Evolutionary conservation across 2,888 invertebrate genomes (phyloP).

Genomic region (Formica aserva): DNA sequence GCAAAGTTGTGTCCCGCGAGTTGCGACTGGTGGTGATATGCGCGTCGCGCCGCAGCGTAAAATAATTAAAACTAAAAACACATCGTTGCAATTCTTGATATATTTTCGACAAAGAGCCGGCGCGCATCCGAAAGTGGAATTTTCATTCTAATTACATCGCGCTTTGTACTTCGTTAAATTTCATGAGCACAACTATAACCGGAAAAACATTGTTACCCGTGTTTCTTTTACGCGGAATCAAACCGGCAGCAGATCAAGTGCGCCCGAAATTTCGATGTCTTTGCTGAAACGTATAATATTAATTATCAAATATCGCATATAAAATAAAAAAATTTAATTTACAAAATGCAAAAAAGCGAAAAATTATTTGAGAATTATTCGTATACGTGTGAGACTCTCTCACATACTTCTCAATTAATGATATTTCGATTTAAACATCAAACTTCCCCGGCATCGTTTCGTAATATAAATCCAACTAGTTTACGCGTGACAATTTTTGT

Average conservation of each 20-base stretch:
- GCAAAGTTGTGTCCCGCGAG: slow-evolving; percentile 4
- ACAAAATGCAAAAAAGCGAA: background rate
- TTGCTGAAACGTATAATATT: slow-evolving; percentile 37
- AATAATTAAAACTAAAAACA: slow-evolving; percentile 57
- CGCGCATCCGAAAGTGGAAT: slow-evolving; percentile 45
- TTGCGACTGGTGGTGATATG: slow-evolving; percentile 5
- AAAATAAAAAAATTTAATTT: slow-evolving; percentile 21
- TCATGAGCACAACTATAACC: slow-evolving; percentile 42
- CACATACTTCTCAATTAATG: background rate
- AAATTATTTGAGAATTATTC: slow-evolving; percentile 16
- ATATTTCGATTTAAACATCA: slow-evolving; percentile 16
- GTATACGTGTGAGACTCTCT: background rate
- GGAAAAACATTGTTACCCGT: slow-evolving; percentile 48
- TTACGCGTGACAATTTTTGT: background rate
- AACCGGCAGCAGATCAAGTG: slow-evolving; percentile 44
- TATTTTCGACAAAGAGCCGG: slow-evolving; percentile 50
- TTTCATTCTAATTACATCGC: slow-evolving; percentile 55
- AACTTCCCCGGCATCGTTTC: background rate
- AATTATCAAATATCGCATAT: slow-evolving; percentile 8
- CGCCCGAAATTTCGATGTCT: slow-evolving; percentile 3
- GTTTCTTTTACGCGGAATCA: slow-evolving; percentile 34
- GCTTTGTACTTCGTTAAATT: slow-evolving; percentile 55
- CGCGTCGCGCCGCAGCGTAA: slow-evolving; percentile 32
- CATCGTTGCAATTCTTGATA: slow-evolving; percentile 55
- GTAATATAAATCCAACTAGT: slow-evolving; percentile 7